Base-by-base conservation (phyloP, 2,113 vertebrate genomes). In the Formicarius rufipectus region DNA sequence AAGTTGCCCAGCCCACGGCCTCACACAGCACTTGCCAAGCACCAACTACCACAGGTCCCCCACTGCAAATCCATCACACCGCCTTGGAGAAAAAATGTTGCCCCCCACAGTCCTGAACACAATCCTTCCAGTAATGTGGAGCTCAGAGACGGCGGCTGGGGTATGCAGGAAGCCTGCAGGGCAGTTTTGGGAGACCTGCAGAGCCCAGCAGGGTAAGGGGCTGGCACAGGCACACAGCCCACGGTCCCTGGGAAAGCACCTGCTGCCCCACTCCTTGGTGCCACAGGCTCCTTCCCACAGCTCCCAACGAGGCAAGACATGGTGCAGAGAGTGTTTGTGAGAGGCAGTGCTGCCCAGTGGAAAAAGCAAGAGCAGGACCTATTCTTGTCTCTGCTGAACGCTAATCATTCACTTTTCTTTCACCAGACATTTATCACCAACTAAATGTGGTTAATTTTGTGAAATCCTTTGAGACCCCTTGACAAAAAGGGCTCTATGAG, bases 251-350 rank as follows among this genome's bases (percentile, higher is more conserved):
- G 35, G 58, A 85, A 64, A 64, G 85, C 64, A 31, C 5, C 14
- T 19, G 30, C 40, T 50, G 14, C 2, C 28, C 45, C 66, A 1
- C 40, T 50, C 37, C 72, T 49, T 14, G 19, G 40, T 44, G 64
- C 40, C 35, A 27, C 12, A n/a, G 59, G 24, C 27, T 69, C 68
- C 77, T 66, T 84, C 63, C 71, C 5, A 2, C n/a, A 47, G 81
- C 63, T 76, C 59, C 87, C 10, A 8, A 15, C 7, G 30, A 55
- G 59, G 53, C 19, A 49, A 78, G 77, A 64, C 72, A 39, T 0
- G 0, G 33, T 11, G 49, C 0, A 0, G 2, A 14, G 39, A 27
- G 17, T 0, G 0, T 9, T 66, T n/a, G 30, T 31, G 49, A 79
- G 42, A 58, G 39, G 35, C 69, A 72, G 35, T 0, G 8, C 40